phyloP scores from a whole-genome alignment of 2,888 invertebrate species.

The Pheosia tremula region DNA sequence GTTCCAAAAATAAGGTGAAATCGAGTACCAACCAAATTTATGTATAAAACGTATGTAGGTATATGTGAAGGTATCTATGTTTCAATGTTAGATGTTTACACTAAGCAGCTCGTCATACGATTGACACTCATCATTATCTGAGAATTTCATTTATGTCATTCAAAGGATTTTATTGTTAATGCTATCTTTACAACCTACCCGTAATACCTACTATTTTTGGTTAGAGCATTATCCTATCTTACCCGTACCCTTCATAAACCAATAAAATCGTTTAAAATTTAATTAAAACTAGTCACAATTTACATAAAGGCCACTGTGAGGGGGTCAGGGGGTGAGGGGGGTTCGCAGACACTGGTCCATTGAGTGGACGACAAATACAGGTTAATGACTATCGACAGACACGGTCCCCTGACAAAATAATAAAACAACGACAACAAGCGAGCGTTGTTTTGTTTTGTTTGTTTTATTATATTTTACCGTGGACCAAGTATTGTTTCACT shows the following conservation, averaged over 20 bases:
- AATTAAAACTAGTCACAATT: slow-evolving; percentile 31
- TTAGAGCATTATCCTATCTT: too few species aligned
- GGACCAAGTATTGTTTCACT: not conserved
- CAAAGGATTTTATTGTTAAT: too few species aligned
- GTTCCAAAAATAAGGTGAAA: too few species aligned
- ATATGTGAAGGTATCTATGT: too few species aligned
- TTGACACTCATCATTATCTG: too few species aligned
- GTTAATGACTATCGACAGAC: slow-evolving; percentile 61
- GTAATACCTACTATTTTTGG: too few species aligned
- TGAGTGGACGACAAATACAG: slow-evolving; percentile 55
- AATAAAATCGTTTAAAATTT: slow-evolving; percentile 14
- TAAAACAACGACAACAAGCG: slow-evolving; percentile 12
- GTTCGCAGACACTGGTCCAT: slow-evolving; percentile 13
- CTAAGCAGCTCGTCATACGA: too few species aligned
- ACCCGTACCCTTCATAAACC: not conserved
- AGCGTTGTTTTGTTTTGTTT: not conserved
- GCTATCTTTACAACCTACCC: too few species aligned
- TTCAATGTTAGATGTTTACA: too few species aligned
- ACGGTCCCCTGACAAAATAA: slow-evolving; percentile 23
- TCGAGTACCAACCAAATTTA: too few species aligned
- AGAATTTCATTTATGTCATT: too few species aligned
- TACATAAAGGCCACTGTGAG: slow-evolving; percentile 26
- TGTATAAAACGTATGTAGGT: too few species aligned
- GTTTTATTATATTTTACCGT: not conserved
- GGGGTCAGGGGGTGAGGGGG: slow-evolving; percentile 4